A percentile compares a stretch with the other conserved stretches of the same genome.
Conservation (phyloP, 2,113 vertebrate species). For the Nerophis lumbriciformis region DNA sequence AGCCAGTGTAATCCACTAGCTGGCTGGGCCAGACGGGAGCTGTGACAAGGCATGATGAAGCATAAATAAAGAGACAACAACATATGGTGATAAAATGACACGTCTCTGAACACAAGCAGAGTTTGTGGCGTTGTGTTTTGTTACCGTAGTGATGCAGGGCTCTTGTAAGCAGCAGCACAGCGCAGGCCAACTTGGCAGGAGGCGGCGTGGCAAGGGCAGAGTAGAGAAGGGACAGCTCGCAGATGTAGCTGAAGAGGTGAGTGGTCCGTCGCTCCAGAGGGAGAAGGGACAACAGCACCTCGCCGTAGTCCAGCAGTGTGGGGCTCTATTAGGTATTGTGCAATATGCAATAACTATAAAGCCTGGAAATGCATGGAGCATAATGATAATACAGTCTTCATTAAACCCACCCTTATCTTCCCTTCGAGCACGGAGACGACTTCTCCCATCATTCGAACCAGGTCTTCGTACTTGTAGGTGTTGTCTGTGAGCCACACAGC, state of each 20-base stretch:
- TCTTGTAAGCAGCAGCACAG: conserved; percentile 81
- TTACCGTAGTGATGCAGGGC: conserved; percentile 84
- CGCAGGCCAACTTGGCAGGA: conserved; percentile 80
- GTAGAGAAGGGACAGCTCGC: conserved; percentile 88
- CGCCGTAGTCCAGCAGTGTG: conserved; percentile 89
- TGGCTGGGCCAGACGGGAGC: conserved; percentile 83
- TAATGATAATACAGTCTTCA: neutral
- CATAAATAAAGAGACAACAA: neutral
- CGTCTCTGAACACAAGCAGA: no score
- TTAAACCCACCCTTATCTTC: conserved; percentile 82
- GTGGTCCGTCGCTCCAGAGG: conserved; percentile 73
- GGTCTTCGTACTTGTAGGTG: conserved; percentile 95
- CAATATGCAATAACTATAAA: no score
- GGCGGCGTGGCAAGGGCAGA: conserved; percentile 75
- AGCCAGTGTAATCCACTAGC: conserved; percentile 83
- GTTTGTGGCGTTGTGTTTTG: conserved; percentile 1
- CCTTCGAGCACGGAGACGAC: conserved; percentile 88
- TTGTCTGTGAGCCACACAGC: conserved; percentile 99
- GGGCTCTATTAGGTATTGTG: conserved; percentile 70
- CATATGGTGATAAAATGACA: neutral
- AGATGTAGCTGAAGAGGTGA: conserved; percentile 89
- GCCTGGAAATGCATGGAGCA: no score
- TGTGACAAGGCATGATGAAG: conserved; percentile 40
- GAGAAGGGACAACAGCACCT: conserved; percentile 79
- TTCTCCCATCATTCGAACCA: conserved; percentile 98